phyloP scores from a whole-genome alignment of 2,888 invertebrate genomes.

The Spatulosminthurus flaviceps region DNA sequence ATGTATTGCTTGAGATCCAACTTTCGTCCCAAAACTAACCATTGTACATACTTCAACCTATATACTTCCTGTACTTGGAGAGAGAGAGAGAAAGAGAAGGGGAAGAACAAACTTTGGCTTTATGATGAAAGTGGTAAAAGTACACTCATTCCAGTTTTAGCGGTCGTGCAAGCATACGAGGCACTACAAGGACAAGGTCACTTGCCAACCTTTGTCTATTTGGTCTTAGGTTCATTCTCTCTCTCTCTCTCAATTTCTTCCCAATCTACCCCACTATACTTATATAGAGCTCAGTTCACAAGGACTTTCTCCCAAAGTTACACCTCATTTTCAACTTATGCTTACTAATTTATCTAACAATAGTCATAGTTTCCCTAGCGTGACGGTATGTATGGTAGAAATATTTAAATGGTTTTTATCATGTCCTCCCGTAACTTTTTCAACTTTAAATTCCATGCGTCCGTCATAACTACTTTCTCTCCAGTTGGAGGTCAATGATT shows the following conservation, averaged over 20 bases:
- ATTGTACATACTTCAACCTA: background rate
- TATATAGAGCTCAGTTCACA: too few species aligned
- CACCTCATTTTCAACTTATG: background rate
- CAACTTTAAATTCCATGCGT: background rate
- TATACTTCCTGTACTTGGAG: background rate
- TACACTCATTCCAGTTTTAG: constrained; percentile 53
- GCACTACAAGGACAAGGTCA: constrained; percentile 55
- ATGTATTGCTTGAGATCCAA: constrained; percentile 45
- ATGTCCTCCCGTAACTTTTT: background rate
- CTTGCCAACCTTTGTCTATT: constrained; percentile 50
- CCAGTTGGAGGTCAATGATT: too few species aligned
- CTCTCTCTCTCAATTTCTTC: constrained; percentile 24
- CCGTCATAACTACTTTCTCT: background rate
- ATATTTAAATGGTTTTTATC: too few species aligned
- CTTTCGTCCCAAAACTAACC: constrained; percentile 40
- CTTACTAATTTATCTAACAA: background rate
- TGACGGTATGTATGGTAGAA: too few species aligned
- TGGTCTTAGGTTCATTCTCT: constrained; percentile 33
- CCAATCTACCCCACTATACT: constrained; percentile 31
- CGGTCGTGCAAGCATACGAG: constrained; percentile 30
- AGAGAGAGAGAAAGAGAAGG: constrained; percentile 18
- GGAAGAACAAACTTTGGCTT: constrained; percentile 53
- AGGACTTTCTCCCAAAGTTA: background rate
- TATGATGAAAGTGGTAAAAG: constrained; percentile 56
- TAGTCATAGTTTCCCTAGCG: too few species aligned